Evolutionary conservation across 2,888 invertebrate species (phyloP).

Genomic region (Andrena marginata): DNA sequence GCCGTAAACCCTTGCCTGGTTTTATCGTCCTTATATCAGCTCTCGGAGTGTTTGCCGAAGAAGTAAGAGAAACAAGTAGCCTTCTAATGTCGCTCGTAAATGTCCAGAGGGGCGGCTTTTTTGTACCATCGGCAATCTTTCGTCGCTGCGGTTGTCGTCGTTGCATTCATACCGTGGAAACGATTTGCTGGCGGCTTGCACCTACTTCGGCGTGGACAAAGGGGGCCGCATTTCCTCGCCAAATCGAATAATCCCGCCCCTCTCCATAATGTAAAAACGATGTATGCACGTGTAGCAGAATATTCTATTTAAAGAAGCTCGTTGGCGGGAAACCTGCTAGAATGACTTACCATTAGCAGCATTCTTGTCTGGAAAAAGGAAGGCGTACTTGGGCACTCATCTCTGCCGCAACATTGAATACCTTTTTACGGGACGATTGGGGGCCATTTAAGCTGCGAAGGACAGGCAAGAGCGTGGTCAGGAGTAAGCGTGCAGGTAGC

Average conservation of each 20-base stretch:
- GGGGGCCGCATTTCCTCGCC: background rate
- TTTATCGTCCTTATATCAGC: conserved; percentile 76
- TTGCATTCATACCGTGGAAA: conserved; percentile 8
- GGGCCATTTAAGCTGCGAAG: background rate
- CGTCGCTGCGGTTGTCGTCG: conserved; percentile 28
- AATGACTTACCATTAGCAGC: no score
- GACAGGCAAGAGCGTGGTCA: background rate
- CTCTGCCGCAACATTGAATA: no score
- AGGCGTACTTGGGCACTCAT: no score
- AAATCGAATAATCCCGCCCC: background rate
- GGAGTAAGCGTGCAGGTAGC: conserved; percentile 4
- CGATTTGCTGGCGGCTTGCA: background rate
- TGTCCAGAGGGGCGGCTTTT: conserved; percentile 59
- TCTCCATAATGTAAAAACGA: background rate
- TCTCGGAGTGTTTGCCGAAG: conserved; percentile 63
- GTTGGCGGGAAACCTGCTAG: no score
- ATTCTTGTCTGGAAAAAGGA: background rate
- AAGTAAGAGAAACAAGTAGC: conserved; percentile 62
- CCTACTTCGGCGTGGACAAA: background rate
- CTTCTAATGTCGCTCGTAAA: conserved; percentile 74
- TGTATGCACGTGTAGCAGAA: background rate
- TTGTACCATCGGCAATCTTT: conserved; percentile 26
- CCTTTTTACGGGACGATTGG: no score
- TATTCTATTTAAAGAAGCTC: no score
- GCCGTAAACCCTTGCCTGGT: conserved; percentile 71